These are phyloP conservation scores for Sylvia atricapilla DNA, from an alignment of 2,113 vertebrate genomes.

Conservation along the genomic window DNA sequence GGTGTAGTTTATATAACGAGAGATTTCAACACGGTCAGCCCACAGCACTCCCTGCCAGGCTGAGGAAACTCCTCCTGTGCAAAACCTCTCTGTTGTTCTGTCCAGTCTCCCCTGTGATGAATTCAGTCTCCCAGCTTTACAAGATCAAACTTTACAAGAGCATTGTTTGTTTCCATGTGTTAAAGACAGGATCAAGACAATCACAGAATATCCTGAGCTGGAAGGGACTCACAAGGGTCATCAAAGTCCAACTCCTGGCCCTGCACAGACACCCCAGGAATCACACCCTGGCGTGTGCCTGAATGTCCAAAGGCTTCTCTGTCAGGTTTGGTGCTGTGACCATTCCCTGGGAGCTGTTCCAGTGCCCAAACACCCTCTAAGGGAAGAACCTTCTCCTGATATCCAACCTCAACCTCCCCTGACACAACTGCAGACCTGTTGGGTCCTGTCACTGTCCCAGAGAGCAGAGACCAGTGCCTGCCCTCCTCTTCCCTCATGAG, in stretches of 20 bases:
- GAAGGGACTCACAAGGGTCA: not conserved
- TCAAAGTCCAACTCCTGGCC: not conserved
- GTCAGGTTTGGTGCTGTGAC: not conserved
- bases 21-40: not conserved
- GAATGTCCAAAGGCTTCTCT: not conserved
- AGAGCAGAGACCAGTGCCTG: not conserved
- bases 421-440: not conserved
- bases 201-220: not conserved
- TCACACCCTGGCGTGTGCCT: not conserved
- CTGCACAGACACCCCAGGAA: not conserved
- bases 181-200: not conserved
- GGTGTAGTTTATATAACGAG: not conserved
- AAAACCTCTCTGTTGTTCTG: not conserved
- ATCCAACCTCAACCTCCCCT: not conserved
- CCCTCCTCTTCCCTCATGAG: not conserved
- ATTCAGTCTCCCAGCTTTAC: not conserved
- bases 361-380: too few relatives aligned
- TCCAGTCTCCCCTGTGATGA: not conserved
- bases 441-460: not conserved
- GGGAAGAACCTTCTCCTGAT: not conserved
- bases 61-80: not conserved
- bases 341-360: not conserved
- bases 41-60: not conserved
- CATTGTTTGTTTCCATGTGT: not conserved
- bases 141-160: not conserved